Conservation (phyloP, 2,113 vertebrate genomes). For the Chaenogobius annularis region DNA sequence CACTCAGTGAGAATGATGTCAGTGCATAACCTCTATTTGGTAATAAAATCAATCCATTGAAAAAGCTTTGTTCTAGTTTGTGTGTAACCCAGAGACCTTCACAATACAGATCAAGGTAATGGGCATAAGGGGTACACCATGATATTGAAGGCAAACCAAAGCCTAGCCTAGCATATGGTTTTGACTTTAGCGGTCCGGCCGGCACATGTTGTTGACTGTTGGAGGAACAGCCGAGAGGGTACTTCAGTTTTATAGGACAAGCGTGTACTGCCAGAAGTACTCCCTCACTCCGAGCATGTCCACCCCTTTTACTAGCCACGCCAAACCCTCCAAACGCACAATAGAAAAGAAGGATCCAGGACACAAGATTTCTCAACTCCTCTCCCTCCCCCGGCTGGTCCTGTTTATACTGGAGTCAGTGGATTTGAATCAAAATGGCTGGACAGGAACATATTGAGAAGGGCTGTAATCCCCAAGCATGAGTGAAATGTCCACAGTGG, state of each 20-base stretch:
- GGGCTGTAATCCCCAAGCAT: constrained; percentile 44
- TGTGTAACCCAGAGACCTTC: too few species aligned
- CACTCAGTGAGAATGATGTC: too few species aligned
- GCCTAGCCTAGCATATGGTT: constrained; percentile 32
- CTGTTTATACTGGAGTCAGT: constrained; percentile 10
- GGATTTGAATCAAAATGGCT: constrained; percentile 43
- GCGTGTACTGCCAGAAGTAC: constrained; percentile 58
- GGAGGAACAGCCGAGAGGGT: constrained; percentile 28
- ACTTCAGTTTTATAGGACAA: constrained; percentile 59
- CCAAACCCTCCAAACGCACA: constrained; percentile 33
- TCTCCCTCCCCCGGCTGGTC: constrained; percentile 13
- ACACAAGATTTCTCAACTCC: constrained; percentile 10
- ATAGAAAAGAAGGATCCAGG: constrained; percentile 16
- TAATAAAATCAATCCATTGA: too few species aligned
- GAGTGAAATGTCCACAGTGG: constrained; percentile 38
- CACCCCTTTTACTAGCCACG: constrained; percentile 45
- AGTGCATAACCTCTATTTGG: too few species aligned
- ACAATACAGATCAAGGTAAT: background rate
- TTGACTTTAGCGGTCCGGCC: constrained; percentile 39
- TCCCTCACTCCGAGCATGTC: constrained; percentile 47
- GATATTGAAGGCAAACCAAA: background rate
- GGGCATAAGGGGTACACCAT: too few species aligned
- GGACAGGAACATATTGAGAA: constrained; percentile 38
- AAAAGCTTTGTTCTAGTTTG: too few species aligned
- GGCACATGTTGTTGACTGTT: constrained; percentile 49